Conservation (phyloP, 2,797 vertebrate genomes). For the Lagocephalus sceleratus region DNA sequence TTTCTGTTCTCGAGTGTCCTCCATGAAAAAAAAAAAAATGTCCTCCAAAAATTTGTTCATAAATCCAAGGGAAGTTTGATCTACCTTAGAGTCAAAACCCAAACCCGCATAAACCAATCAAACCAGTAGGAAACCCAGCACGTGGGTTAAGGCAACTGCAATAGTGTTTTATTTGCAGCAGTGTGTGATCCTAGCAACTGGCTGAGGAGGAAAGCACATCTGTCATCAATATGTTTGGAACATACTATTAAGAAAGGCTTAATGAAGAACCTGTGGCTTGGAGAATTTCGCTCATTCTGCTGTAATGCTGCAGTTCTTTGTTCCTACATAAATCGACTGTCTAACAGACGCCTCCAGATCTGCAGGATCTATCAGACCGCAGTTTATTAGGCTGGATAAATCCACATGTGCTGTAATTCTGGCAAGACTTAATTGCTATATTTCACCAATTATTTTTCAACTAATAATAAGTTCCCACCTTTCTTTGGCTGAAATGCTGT, state of each 20-base stretch:
- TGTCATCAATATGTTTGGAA: conserved; percentile 58
- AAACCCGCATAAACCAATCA: conserved; percentile 50
- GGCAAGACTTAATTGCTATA: conserved; percentile 15
- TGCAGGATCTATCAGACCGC: conserved; percentile 18
- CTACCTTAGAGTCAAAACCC: conserved; percentile 1
- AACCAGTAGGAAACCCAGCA: conserved; percentile 29
- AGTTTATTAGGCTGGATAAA: conserved; percentile 5
- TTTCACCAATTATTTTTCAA: conserved; percentile 19
- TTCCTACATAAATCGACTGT: conserved; percentile 23
- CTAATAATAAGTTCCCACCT: conserved; percentile 5
- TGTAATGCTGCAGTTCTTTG: not conserved
- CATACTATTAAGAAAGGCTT: conserved; percentile 3
- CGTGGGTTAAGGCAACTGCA: conserved; percentile 35
- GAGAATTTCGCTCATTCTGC: conserved; percentile 26
- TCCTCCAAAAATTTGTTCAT: too few relatives aligned
- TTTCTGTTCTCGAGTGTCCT: too few relatives aligned
- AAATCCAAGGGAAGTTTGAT: too few relatives aligned
- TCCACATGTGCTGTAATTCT: conserved; percentile 7
- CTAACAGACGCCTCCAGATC: conserved; percentile 12
- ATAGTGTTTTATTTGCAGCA: conserved; percentile 41
- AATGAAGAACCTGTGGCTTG: conserved; percentile 31
- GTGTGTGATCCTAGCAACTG: conserved; percentile 53
- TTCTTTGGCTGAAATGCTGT: conserved; percentile 2
- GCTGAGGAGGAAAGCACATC: conserved; percentile 44
- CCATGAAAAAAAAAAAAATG: too few relatives aligned